Evolutionary conservation across 2,888 invertebrate genomes (phyloP), one percentile per base, ranked within the genome.

Genomic region (Tipula unca): DNA sequence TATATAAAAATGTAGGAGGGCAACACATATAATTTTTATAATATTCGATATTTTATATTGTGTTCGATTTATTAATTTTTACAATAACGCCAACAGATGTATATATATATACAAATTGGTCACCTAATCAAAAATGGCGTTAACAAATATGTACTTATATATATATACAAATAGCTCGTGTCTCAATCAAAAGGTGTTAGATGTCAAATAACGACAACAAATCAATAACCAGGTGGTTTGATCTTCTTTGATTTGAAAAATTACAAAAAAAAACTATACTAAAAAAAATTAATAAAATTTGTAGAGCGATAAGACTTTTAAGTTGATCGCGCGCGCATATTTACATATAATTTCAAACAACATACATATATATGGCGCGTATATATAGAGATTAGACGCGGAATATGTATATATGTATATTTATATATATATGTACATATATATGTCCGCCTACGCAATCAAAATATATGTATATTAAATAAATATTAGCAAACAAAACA

Each of bases 81-180:
- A 69, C 69, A 69, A 69, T 69, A 69, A 69, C 69, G 69, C 69
- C 69, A 69, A 69, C 69, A 69, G 69, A 69, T 69, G 69, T 69
- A 69, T 17, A 48, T 69, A 69, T 69, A 25, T 69, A 25, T 25
- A 69, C 69, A 69, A 69, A 69, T 69, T 69, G 69, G 69, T 69
- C 69, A 69, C 69, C 69, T 69, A 69, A 69, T 69, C 69, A 69
- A 69, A 69, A 69, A 69, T 69, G 69, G 69, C 69, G 69, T 69
- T 69, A 25, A 69, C 3, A 69, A 69, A 69, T 69, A 25, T 69
- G 25, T 69, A 69, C 25, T 32, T 32, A 6, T 32, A 2, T 4
- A 6, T 69, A 25, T 69, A 69, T 13, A 69, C 69, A 69, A 69
- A 69, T 69, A 69, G 69, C 69, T 69, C 69, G 69, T 69, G 69